Evolutionary conservation across 2,888 invertebrate genomes (phyloP), one percentile per base, ranked within the genome.

Genomic region (Agriopis marginaria): DNA sequence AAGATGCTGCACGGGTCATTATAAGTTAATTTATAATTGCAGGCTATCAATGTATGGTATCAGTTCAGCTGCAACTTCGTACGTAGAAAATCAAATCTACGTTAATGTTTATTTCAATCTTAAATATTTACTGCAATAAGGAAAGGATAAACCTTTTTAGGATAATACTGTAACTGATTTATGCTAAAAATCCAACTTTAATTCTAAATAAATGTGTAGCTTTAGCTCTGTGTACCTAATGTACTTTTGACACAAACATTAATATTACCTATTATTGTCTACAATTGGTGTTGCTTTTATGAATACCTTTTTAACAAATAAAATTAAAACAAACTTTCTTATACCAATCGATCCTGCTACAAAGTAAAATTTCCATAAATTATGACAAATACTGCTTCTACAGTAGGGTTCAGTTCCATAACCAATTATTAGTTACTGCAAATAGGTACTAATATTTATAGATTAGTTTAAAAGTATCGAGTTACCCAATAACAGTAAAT

Each of bases 1-100:
- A 93, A 91, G 79, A 90, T 90, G 89, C 9, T 75, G 87, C 89
- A 82, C 14, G 7, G 7, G 45, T 70, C 59, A 74, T 72, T 70
- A 70, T 61, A 51, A 23, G 5, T 47, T 56, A 59, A 47, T 66
- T 53, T 58, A 58, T 60, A 56, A 56, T 51, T 50, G 23, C 11
- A 12, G 50, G 32, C 11, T 23, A 56, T 51, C 9, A 17, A 9
- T 10, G 11, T 9, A 7, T 47, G 60, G n/a, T 32, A 59, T 59
- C 11, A 45, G 55, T 23, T 11, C 23, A 1, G 58, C 32, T 17
- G 42, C 44, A 56, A 44, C 14, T 42, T 8, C 14, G 56, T 56
- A 14, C 12, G 1, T 3, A n/a, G 32, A 7, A 17, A 39, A 12
- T 12, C n/a, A 17, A 14, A 32, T 32, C 32, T 32, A 32, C 32